Evolutionary conservation across 2,888 invertebrate genomes (phyloP).

Genomic region (Syrista parreyssii): DNA sequence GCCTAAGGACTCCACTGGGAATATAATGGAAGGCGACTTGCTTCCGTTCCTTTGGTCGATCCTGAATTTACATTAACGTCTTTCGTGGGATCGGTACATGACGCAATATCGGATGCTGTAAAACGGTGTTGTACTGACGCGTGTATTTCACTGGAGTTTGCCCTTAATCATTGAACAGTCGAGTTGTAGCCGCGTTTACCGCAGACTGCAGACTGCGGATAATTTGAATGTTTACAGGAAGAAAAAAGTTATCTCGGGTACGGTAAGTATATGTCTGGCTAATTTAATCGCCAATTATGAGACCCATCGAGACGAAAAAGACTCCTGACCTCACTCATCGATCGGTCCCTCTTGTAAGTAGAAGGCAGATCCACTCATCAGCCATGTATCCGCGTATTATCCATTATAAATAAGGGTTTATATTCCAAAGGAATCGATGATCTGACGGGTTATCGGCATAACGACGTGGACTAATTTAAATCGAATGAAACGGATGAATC

Average conservation of each 20-base stretch:
- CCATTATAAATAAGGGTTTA: background rate
- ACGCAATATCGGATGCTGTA: background rate
- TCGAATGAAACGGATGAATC: background rate
- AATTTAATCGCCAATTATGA: conserved; percentile 47
- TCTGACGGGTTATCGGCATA: background rate
- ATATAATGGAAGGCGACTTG: background rate
- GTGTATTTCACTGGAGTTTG: background rate
- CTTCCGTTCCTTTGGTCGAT: background rate
- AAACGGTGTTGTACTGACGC: background rate
- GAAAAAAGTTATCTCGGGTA: background rate
- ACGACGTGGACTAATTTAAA: background rate
- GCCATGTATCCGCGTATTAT: background rate
- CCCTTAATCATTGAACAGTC: background rate
- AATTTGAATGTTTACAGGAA: background rate
- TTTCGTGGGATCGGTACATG: background rate
- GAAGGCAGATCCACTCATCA: background rate
- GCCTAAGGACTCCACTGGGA: background rate
- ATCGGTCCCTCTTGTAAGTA: conserved; percentile 30
- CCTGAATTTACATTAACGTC: background rate
- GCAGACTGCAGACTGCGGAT: background rate
- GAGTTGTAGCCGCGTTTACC: background rate
- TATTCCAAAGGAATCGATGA: background rate
- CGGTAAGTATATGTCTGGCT: conserved; percentile 31
- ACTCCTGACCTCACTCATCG: conserved; percentile 30
- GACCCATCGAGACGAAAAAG: conserved; percentile 22